Conservation (phyloP, 2,113 vertebrate genomes). For the Morone saxatilis region DNA sequence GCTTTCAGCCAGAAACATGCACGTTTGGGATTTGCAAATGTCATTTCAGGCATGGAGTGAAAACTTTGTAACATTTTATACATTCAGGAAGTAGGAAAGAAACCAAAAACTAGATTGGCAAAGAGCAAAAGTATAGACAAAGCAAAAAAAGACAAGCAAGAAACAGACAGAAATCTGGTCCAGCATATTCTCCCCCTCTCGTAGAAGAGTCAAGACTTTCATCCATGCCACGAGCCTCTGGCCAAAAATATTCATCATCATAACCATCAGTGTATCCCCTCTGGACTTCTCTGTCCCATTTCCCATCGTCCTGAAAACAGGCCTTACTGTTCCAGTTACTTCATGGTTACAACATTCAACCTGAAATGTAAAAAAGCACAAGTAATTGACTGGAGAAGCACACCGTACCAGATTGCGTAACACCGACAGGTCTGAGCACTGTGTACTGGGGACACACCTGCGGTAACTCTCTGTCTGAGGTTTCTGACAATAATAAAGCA, state of each 20-base stretch:
- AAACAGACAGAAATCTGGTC: conserved; percentile 22
- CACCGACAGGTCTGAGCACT: conserved; percentile 55
- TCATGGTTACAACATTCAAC: not conserved
- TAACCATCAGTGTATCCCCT: conserved; percentile 41
- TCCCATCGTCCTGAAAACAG: conserved; percentile 26
- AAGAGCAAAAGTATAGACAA: conserved; percentile 2
- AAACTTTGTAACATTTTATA: not conserved
- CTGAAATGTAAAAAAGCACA: not conserved
- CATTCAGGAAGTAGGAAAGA: not conserved
- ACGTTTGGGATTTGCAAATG: conserved; percentile 25
- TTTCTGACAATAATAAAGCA: conserved; percentile 1
- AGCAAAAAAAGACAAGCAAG: not conserved
- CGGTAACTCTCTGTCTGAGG: not conserved
- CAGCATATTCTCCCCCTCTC: conserved; percentile 9
- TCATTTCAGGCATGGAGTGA: not conserved
- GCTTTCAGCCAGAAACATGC: conserved; percentile 44
- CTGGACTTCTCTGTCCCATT: conserved; percentile 26
- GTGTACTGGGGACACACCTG: conserved; percentile 58
- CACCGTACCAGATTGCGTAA: conserved; percentile 34
- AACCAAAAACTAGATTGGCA: not conserved
- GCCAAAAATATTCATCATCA: conserved; percentile 53
- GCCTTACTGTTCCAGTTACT: conserved; percentile 20
- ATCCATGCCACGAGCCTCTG: conserved; percentile 27
- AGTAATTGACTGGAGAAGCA: not conserved
- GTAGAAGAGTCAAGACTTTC: conserved; percentile 20